These are phyloP conservation scores for Drosophila vallismaia DNA, from an alignment of 2,888 invertebrate species.

Conservation along the genomic window DNA sequence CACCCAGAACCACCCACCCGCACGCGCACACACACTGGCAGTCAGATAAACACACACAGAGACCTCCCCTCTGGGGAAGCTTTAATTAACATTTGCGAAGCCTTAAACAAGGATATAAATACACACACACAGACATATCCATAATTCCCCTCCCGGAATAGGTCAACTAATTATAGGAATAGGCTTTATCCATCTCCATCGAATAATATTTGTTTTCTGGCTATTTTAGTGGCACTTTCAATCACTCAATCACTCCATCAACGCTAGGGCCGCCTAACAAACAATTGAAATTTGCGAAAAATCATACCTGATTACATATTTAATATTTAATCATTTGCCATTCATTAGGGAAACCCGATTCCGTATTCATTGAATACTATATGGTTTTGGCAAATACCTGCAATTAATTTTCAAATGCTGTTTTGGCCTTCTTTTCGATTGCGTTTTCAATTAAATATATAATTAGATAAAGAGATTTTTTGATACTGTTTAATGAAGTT, in stretches of 20 bases:
- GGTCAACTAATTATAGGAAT: background rate
- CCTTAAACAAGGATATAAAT: slow-evolving; percentile 14
- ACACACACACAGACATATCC: background rate
- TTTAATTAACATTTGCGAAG: slow-evolving; percentile 34
- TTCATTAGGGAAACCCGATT: background rate
- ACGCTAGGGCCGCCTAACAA: too few species aligned
- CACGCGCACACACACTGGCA: background rate
- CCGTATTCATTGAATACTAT: background rate
- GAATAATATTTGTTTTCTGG: background rate
- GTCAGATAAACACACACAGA: background rate
- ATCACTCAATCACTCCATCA: background rate
- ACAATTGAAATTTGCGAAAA: background rate
- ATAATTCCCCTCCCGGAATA: background rate
- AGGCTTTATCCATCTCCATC: background rate
- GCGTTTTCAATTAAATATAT: slow-evolving; percentile 28
- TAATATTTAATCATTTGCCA: background rate
- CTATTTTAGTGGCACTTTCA: background rate
- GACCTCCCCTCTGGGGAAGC: background rate
- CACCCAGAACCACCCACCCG: background rate
- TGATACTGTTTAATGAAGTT: too few species aligned
- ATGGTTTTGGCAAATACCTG: background rate
- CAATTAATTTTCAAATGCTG: slow-evolving; percentile 12
- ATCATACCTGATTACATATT: background rate
- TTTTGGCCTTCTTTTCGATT: background rate
- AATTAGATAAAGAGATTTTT: slow-evolving; percentile 18